These are phyloP conservation scores for Pteronotus mesoamericanus DNA, from an alignment of 2,797 vertebrate genomes.

Conservation along the genomic window DNA sequence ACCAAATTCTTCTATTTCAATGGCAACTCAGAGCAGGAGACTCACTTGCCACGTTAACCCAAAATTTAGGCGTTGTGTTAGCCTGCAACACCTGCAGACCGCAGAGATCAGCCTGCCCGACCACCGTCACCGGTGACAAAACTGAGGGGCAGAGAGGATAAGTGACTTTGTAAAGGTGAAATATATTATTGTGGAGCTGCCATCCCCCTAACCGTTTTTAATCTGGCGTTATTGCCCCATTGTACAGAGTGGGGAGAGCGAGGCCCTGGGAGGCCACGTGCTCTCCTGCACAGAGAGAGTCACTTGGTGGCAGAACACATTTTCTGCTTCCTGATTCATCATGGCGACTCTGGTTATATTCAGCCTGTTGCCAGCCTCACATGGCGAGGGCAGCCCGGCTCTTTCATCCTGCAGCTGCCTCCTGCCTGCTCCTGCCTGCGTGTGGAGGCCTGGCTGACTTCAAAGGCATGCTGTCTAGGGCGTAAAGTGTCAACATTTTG, in stretches of 20 bases:
- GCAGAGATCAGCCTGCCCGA: neutral
- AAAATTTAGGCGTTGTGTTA: neutral
- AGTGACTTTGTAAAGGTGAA: neutral
- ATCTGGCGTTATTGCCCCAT: constrained; percentile 18
- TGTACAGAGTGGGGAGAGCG: constrained; percentile 34
- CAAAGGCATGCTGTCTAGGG: constrained; percentile 47
- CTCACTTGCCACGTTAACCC: neutral
- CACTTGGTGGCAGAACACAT: neutral
- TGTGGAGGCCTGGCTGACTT: constrained; percentile 27
- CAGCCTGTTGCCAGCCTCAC: neutral
- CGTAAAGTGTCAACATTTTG: constrained; percentile 52
- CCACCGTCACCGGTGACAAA: neutral
- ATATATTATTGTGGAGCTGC: neutral
- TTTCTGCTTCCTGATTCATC: constrained; percentile 23
- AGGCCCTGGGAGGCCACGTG: constrained; percentile 3
- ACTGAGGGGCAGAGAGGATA: neutral
- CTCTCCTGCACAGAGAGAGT: neutral
- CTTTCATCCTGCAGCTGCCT: constrained; percentile 56
- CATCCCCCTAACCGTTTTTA: neutral
- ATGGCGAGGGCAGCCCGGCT: neutral
- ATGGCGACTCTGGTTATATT: neutral
- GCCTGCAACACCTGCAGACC: neutral
- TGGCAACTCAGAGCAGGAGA: neutral
- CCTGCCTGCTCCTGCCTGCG: constrained; percentile 23
- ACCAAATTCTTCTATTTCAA: neutral